These are phyloP conservation scores for Drosophila oshimai DNA, from an alignment of 1,140 invertebrate species.

Conservation along the genomic window DNA sequence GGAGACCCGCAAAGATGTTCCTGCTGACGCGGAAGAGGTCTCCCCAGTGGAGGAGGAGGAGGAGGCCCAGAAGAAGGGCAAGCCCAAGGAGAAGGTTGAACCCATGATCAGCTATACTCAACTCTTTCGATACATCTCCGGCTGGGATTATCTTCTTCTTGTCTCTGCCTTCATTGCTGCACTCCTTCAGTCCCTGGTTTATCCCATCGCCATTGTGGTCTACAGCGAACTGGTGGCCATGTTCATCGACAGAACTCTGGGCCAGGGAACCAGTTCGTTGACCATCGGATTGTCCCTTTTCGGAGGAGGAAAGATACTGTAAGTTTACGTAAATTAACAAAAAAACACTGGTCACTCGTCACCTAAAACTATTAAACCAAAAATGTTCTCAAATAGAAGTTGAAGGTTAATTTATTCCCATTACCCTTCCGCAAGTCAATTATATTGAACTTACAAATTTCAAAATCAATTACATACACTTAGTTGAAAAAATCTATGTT, in stretches of 20 bases:
- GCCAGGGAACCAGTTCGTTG: conserved; percentile 77
- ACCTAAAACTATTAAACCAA: not conserved
- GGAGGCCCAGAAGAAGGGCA: not conserved
- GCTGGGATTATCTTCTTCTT: conserved; percentile 75
- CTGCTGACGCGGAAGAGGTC: conserved; percentile 7
- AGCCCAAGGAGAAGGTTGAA: conserved; percentile 39
- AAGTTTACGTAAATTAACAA: conserved; percentile 70
- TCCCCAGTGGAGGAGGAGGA: too few species aligned
- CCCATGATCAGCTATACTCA: conserved; percentile 48
- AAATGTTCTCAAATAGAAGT: not conserved
- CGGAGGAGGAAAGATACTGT: conserved; percentile 84
- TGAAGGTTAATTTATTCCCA: not conserved
- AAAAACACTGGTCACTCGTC: not conserved
- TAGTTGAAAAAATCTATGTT: not conserved
- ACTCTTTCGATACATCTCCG: conserved; percentile 84
- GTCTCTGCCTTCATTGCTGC: conserved; percentile 84
- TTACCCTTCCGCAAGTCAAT: not conserved
- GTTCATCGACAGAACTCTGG: conserved; percentile 84
- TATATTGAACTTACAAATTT: not conserved
- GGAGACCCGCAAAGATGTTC: conserved; percentile 9
- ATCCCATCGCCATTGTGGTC: conserved; percentile 86
- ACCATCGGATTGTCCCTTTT: conserved; percentile 81
- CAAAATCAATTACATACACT: not conserved
- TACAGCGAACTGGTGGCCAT: conserved; percentile 88
- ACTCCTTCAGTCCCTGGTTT: conserved; percentile 84